Percentiles rank a stretch among this genome's conserved stretches.
These are phyloP conservation scores for Notolabrus celidotus DNA, from an alignment of 2,797 vertebrate genomes.

Conservation along the genomic window DNA sequence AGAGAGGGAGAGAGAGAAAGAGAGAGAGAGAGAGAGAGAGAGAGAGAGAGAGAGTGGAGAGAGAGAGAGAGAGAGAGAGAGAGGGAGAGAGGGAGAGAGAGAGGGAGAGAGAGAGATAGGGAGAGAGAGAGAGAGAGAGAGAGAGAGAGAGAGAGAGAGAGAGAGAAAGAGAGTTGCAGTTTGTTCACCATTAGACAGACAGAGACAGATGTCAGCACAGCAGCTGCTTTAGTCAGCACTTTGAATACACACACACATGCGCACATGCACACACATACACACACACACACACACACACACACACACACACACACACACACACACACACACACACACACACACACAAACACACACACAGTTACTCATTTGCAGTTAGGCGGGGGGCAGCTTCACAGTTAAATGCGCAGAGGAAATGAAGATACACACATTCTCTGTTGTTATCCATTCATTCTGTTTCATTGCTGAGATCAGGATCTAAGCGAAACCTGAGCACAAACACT, in stretches of 20 bases:
- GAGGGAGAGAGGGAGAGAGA: too few species aligned
- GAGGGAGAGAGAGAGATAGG: not conserved
- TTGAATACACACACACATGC: constrained; percentile 42
- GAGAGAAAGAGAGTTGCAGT: constrained; percentile 41
- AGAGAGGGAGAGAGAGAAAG: too few species aligned
- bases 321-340: constrained; percentile 32
- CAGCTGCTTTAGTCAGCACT: constrained; percentile 78
- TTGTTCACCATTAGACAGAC: constrained; percentile 73
- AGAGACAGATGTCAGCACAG: constrained; percentile 80
- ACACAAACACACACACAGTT: constrained; percentile 30
- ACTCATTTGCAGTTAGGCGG: constrained; percentile 27
- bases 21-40: too few species aligned
- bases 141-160: too few species aligned
- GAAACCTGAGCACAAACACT: constrained; percentile 56
- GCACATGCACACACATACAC: constrained; percentile 7
- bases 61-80: constrained; percentile 68
- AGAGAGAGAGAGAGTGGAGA: constrained; percentile 36
- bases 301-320: constrained; percentile 31
- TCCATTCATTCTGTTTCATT: constrained; percentile 37
- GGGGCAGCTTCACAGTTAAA: constrained; percentile 9
- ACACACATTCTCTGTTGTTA: constrained; percentile 16
- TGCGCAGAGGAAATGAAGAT: constrained; percentile 23
- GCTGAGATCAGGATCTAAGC: constrained; percentile 47
- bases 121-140: constrained; percentile 10
- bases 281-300: constrained; percentile 27